Evolutionary conservation across 2,888 invertebrate species (phyloP).

Genomic region (Stictocephala bisonia): DNA sequence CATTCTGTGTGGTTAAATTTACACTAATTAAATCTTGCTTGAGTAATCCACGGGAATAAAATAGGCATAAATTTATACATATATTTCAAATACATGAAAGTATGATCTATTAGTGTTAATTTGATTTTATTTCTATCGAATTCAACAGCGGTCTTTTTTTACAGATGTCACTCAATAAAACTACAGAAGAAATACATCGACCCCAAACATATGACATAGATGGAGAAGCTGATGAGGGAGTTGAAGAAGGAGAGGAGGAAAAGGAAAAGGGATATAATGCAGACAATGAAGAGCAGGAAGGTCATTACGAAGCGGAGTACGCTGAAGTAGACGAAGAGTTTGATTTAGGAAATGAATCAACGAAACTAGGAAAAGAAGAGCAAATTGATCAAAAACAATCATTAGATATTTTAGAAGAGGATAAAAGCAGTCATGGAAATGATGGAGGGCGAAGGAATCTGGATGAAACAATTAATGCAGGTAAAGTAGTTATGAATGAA

Average conservation of each 20-base stretch:
- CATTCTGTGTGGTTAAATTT: no score
- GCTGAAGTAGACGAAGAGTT: conserved; percentile 34
- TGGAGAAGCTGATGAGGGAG: neutral
- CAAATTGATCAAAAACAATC: conserved; percentile 37
- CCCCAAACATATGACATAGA: conserved; percentile 19
- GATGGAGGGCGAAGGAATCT: conserved; percentile 53
- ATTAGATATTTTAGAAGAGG: no score
- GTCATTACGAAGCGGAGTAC: conserved; percentile 33
- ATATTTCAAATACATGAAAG: no score
- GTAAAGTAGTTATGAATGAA: no score
- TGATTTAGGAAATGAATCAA: conserved; percentile 33
- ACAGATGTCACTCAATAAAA: neutral
- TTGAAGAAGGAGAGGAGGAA: conserved; percentile 23
- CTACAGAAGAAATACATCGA: neutral
- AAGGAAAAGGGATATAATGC: conserved; percentile 30
- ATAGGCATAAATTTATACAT: neutral
- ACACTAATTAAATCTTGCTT: no score
- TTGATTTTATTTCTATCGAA: neutral
- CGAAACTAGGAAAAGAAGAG: conserved; percentile 36
- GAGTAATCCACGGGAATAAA: neutral
- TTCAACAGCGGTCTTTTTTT: neutral
- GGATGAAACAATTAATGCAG: no score
- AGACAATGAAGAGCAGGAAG: conserved; percentile 31
- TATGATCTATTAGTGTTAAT: neutral
- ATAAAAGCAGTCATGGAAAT: neutral